These are phyloP conservation scores for Bombyx mandarina DNA, from an alignment of 1,140 invertebrate genomes.

Conservation along the genomic window DNA sequence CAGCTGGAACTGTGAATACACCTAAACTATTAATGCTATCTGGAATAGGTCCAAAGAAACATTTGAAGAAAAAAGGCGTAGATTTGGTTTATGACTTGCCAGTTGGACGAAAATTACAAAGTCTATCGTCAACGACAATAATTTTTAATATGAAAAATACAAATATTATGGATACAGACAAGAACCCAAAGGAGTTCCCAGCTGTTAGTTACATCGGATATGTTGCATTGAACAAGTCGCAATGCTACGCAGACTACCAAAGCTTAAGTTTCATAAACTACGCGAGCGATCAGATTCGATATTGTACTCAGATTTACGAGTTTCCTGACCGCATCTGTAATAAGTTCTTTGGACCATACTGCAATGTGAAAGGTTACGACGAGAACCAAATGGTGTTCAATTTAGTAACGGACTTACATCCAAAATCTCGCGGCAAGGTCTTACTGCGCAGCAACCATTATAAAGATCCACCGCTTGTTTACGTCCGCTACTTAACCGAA, in stretches of 20 bases:
- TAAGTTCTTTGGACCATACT: not conserved
- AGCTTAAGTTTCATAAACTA: conserved; percentile 2
- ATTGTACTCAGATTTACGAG: conserved; percentile 1
- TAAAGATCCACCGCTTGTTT: conserved; percentile 71
- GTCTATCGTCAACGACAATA: conserved; percentile 43
- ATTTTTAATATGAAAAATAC: conserved; percentile 7
- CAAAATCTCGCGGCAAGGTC: conserved; percentile 70
- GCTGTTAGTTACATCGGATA: not conserved
- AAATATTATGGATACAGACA: not conserved
- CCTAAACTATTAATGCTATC: conserved; percentile 73
- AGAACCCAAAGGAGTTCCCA: not conserved
- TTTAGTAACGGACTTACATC: conserved; percentile 27
- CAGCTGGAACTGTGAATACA: conserved; percentile 59
- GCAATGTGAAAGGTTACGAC: not conserved
- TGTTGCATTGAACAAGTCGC: conserved; percentile 3
- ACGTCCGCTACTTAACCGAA: conserved; percentile 71
- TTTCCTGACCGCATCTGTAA: conserved; percentile 1
- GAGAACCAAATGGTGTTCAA: not conserved
- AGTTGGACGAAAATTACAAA: conserved; percentile 74
- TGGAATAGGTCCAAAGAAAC: conserved; percentile 70
- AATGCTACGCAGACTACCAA: not conserved
- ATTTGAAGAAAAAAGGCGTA: conserved; percentile 52
- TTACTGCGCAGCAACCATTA: conserved; percentile 69
- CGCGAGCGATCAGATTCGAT: not conserved
- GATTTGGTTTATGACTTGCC: conserved; percentile 60